Conservation (phyloP, 37 sponge, comb jelly and placozoan genomes). For the Spongilla lacustris region DNA sequence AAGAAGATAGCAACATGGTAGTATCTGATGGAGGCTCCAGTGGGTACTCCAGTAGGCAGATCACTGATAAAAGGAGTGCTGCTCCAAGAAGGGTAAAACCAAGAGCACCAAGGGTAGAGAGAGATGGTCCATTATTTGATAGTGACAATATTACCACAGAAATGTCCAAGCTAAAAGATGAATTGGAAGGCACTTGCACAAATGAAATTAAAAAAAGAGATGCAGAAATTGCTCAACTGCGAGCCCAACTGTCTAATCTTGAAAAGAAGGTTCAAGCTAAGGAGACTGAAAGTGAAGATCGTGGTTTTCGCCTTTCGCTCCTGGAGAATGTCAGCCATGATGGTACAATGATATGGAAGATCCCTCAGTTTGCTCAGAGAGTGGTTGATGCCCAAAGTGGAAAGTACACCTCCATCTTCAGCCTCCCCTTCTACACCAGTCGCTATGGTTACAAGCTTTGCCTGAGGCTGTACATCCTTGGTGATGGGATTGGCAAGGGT, state of each 20-base stretch:
- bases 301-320: constrained; percentile 73
- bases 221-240: neutral
- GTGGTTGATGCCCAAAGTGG: constrained; percentile 67
- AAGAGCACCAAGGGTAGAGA: neutral
- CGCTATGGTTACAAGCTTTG: constrained; percentile 91
- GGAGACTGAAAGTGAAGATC: constrained; percentile 65
- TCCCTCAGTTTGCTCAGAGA: constrained; percentile 70
- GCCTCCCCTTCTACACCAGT: constrained; percentile 77
- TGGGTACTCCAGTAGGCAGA: neutral
- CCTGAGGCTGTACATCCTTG: constrained; percentile 75
- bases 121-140: neutral
- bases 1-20: neutral
- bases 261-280: constrained; percentile 41
- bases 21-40: neutral
- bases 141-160: neutral
- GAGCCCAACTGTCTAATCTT: constrained; percentile 11
- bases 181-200: neutral
- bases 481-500: constrained; percentile 81
- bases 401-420: constrained; percentile 81
- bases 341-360: constrained; percentile 80
- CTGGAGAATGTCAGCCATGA: constrained; percentile 69
- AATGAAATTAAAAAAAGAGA: neutral
- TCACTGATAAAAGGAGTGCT: neutral
- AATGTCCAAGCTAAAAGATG: neutral
- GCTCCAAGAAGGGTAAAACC: neutral